These are phyloP conservation scores for Colius striatus DNA, from an alignment of 2,113 vertebrate genomes.

Conservation along the genomic window DNA sequence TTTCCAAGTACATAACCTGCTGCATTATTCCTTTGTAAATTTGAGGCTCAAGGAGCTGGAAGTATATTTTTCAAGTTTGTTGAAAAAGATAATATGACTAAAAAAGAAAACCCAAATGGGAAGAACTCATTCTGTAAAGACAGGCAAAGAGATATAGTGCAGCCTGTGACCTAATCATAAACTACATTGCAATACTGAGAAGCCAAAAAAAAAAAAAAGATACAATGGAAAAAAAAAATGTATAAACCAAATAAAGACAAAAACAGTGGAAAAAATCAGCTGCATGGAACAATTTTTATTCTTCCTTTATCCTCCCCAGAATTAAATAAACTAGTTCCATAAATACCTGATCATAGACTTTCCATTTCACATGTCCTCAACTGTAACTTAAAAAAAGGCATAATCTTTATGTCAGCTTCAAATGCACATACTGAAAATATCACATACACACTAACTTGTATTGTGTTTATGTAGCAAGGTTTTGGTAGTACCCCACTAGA, in stretches of 20 bases:
- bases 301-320: neutral
- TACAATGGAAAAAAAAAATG: neutral
- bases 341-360: neutral
- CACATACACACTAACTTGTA: neutral
- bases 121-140: neutral
- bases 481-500: too few species aligned
- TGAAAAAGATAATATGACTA: neutral
- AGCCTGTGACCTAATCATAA: neutral
- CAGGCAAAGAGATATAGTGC: neutral
- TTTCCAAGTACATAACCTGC: neutral
- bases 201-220: neutral
- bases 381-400: neutral
- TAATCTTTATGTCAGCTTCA: neutral
- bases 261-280: rapidly evolving
- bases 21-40: neutral
- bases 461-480: too few species aligned
- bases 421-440: neutral
- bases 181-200: neutral
- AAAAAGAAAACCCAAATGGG: neutral
- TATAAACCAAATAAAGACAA: neutral
- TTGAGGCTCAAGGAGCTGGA: neutral
- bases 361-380: neutral
- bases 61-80: neutral
- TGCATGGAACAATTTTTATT: neutral
- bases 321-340: neutral